Conservation (phyloP, 2,797 vertebrate genomes). For the Rhinogobio ventralis region DNA sequence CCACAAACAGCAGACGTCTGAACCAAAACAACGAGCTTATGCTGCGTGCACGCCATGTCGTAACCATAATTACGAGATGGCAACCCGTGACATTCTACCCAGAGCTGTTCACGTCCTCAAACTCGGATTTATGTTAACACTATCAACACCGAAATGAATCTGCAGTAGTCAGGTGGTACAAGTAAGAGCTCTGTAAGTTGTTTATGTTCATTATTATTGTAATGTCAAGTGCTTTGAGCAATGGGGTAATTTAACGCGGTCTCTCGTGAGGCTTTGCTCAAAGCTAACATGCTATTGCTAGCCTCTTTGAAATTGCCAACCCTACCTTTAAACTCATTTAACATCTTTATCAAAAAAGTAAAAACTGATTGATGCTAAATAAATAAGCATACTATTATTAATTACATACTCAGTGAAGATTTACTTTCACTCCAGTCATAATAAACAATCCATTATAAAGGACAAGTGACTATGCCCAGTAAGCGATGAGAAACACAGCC, state of each 20-base stretch:
- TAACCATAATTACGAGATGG: too few species aligned
- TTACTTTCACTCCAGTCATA: not conserved
- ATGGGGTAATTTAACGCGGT: not conserved
- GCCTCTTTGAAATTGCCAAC: not conserved
- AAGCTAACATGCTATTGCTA: not conserved
- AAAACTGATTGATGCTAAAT: slow-evolving; percentile 13
- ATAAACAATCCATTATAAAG: slow-evolving; percentile 54
- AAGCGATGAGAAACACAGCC: slow-evolving; percentile 86
- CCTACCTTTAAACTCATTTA: not conserved
- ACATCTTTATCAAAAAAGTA: not conserved
- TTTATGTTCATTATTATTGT: too few species aligned
- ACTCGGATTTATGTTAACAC: too few species aligned
- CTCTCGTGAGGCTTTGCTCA: not conserved
- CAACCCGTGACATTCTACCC: too few species aligned
- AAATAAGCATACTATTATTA: not conserved
- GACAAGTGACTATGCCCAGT: slow-evolving; percentile 77
- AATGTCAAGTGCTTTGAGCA: too few species aligned
- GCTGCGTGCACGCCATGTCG: too few species aligned
- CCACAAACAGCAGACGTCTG: too few species aligned
- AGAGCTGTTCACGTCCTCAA: too few species aligned
- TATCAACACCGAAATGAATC: too few species aligned
- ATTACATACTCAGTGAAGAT: not conserved
- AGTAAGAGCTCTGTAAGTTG: too few species aligned
- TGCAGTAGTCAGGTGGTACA: too few species aligned
- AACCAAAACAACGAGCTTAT: too few species aligned